Base-by-base conservation (phyloP, 2,888 invertebrate species). In the Choristoneura rosaceana region DNA sequence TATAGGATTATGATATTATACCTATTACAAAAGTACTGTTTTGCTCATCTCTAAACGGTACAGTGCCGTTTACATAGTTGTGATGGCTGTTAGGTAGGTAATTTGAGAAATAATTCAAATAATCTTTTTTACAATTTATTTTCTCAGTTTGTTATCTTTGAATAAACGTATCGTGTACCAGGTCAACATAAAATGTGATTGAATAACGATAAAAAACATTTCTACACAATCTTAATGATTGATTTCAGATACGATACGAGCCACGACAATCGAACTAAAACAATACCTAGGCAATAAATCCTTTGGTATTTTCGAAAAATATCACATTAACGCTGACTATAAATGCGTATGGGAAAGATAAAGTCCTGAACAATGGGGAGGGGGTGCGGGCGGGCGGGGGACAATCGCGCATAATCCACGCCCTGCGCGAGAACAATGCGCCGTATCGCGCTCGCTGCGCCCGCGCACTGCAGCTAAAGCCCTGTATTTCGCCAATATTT, bases 371-470 rank as follows among this genome's bases (percentile, higher is more conserved):
- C 81, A 81, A 81, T 80, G 78, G 81, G 76, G 67, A 70, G 58
- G 75, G 75, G 76, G 9, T 73, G 68, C 74, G 68, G 65, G 55
- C 62, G 62, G 77, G 70, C 74, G 77, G 77, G 81, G 82, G 74
- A 91, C 91, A 91, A 90, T 90, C 81, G 90, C 74, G 84, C 79
- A 88, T 91, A 85, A 91, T 83, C 87, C 91, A 92, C 92, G 91
- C 84, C 76, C 77, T 86, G 90, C 79, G 74, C 69, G 66, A 70
- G 85, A 85, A 91, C 92, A 92, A 92, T 90, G 84, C 79, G 71
- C 78, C 58, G 67, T 60, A 65, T 65, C 64, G 55, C 68, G 65
- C 58, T 61, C 62, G 73, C 73, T 69, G 74, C 78, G 17, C 73
- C 43, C 38, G 58, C 66, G 74, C 52, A 52, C 59, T 70, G 64